Evolutionary conservation across 1,140 invertebrate species (phyloP).

Genomic region (Cotesia vestalis): DNA sequence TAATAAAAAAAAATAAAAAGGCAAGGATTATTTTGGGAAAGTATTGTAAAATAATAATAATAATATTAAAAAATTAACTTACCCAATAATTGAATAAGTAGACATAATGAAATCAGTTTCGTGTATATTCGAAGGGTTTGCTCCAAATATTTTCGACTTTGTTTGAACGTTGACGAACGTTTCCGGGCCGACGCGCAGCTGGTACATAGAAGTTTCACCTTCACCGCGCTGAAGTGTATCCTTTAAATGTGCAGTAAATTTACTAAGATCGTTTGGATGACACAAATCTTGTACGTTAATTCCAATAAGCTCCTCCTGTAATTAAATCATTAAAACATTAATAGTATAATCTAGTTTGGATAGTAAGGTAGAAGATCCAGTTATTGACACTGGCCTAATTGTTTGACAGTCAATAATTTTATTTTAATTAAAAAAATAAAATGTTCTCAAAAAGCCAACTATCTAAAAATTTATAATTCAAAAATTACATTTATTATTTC

Average conservation of each 20-base stretch:
- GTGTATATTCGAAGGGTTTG: conserved; percentile 70
- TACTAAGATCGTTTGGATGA: conserved; percentile 77
- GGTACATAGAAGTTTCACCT: conserved; percentile 79
- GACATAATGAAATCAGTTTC: conserved; percentile 91
- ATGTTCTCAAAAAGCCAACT: no score
- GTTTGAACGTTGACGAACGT: conserved; percentile 87
- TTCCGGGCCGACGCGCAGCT: conserved; percentile 78
- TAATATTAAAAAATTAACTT: conserved; percentile 52
- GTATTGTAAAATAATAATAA: neutral
- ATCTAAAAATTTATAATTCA: no score
- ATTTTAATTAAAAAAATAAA: no score
- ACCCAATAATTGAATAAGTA: conserved; percentile 84
- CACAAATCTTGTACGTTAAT: conserved; percentile 80
- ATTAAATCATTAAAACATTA: no score
- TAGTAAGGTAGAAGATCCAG: no score
- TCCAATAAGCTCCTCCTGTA: conserved; percentile 70
- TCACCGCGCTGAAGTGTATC: conserved; percentile 76
- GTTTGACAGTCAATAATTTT: no score
- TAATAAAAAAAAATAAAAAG: neutral
- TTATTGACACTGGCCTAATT: no score
- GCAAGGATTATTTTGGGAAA: neutral
- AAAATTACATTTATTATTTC: no score
- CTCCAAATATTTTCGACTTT: conserved; percentile 85
- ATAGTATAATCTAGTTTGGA: no score
- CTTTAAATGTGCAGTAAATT: conserved; percentile 78